Conservation (phyloP, 2,888 invertebrate species). For the Cephalotes varians region DNA sequence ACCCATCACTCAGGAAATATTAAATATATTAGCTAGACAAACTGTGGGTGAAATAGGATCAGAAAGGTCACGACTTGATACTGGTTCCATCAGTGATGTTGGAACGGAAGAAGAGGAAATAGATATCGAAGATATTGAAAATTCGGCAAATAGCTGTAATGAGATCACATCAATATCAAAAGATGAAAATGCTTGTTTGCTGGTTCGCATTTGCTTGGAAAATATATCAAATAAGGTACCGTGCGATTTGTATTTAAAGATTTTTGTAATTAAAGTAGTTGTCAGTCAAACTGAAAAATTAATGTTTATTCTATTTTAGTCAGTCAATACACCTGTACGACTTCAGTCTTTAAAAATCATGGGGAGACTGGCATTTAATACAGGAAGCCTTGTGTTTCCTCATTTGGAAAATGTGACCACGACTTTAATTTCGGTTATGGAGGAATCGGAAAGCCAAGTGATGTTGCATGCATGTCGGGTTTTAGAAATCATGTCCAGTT, state of each 20-base stretch:
- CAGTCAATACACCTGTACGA: slow-evolving; percentile 88
- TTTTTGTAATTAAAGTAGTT: slow-evolving; percentile 3
- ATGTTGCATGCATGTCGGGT: slow-evolving; percentile 91
- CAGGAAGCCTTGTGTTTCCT: slow-evolving; percentile 85
- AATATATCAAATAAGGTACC: slow-evolving; percentile 80
- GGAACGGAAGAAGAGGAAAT: slow-evolving; percentile 73
- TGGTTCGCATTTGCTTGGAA: slow-evolving; percentile 86
- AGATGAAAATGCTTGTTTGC: slow-evolving; percentile 51
- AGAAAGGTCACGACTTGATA: slow-evolving; percentile 30
- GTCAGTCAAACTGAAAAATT: not conserved
- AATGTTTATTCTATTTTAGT: slow-evolving; percentile 68
- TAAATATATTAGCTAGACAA: slow-evolving; percentile 87
- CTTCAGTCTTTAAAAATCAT: slow-evolving; percentile 92
- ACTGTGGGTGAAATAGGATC: slow-evolving; percentile 57
- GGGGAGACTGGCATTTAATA: slow-evolving; percentile 84
- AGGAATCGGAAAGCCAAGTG: slow-evolving; percentile 89
- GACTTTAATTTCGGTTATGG: slow-evolving; percentile 88
- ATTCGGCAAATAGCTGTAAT: slow-evolving; percentile 46
- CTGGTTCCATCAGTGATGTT: slow-evolving; percentile 46
- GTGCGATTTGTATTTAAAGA: not conserved
- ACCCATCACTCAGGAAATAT: slow-evolving; percentile 89
- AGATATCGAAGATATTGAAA: slow-evolving; percentile 68
- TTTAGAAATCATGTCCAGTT: slow-evolving; percentile 88
- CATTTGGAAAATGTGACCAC: slow-evolving; percentile 88
- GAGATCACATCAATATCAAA: slow-evolving; percentile 51